These are phyloP conservation scores for Cricetomys ansorgei DNA, from an alignment of 2,113 vertebrate genomes.

Conservation along the genomic window DNA sequence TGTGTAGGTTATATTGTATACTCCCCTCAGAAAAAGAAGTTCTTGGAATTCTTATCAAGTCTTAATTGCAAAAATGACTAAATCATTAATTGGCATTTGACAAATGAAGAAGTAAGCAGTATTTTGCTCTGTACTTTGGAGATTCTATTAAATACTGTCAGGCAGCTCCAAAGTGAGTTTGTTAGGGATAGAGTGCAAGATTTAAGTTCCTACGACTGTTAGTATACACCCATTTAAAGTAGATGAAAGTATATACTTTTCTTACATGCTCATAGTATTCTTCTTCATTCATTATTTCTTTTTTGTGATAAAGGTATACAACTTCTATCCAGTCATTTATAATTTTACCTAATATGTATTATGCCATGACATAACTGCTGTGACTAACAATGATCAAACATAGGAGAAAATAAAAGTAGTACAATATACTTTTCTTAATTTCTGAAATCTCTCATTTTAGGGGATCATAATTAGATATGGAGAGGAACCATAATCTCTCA, in stretches of 20 bases:
- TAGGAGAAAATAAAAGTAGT: background rate
- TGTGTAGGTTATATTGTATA: background rate
- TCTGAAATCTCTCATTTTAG: background rate
- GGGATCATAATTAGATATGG: background rate
- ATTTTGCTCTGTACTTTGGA: background rate
- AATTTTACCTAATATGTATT: background rate
- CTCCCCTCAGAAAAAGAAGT: slow-evolving; percentile 10
- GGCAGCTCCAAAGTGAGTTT: background rate
- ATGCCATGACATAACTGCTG: background rate
- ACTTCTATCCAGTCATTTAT: background rate
- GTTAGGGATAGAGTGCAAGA: background rate
- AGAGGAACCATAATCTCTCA: background rate
- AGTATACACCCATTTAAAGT: background rate
- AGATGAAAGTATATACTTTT: background rate
- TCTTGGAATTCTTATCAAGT: slow-evolving; percentile 42
- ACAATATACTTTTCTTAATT: background rate
- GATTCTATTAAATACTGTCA: background rate
- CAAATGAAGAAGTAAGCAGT: slow-evolving; percentile 49
- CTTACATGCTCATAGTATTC: background rate
- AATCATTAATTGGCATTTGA: slow-evolving; percentile 37
- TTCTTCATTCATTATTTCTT: slow-evolving; percentile 1
- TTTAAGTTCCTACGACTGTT: background rate
- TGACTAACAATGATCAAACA: background rate
- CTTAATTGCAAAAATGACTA: slow-evolving; percentile 50
- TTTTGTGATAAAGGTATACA: background rate